Percentiles rank a stretch among this genome's conserved stretches.
Evolutionary conservation across 2,797 vertebrate genomes (phyloP).

Genomic region (Galagoides demidoff): DNA sequence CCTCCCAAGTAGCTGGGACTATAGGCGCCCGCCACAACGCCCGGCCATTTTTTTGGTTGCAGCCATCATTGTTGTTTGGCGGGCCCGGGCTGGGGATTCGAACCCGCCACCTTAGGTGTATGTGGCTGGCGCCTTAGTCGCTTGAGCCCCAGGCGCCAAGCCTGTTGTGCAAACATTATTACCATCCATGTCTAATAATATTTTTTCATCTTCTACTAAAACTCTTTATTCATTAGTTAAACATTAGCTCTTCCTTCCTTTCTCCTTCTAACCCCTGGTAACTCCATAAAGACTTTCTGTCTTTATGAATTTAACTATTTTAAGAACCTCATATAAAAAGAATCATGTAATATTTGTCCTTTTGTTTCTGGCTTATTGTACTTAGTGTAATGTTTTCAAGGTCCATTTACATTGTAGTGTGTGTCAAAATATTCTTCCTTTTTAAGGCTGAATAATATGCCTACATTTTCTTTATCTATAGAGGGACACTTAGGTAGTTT

Average conservation of each 20-base stretch:
- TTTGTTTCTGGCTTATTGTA: not conserved
- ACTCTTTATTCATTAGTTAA: not conserved
- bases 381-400: not conserved
- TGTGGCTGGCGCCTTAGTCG: too few relatives aligned
- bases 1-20: too few relatives aligned
- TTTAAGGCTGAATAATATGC: not conserved
- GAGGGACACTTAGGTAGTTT: not conserved
- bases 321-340: not conserved
- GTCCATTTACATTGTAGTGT: not conserved
- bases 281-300: not conserved
- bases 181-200: not conserved
- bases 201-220: not conserved
- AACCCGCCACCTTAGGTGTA: too few relatives aligned
- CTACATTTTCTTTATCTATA: not conserved
- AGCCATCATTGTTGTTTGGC: too few relatives aligned
- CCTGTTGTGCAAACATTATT: too few relatives aligned
- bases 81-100: too few relatives aligned
- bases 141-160: too few relatives aligned
- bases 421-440: not conserved
- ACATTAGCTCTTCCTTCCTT: not conserved
- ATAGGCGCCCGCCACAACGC: too few relatives aligned
- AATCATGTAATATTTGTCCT: not conserved
- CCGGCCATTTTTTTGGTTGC: too few relatives aligned
- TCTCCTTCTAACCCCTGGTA: not conserved
- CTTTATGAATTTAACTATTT: not conserved